These are phyloP conservation scores for Drosophila crucigera DNA, from an alignment of 2,888 invertebrate species.

Conservation along the genomic window DNA sequence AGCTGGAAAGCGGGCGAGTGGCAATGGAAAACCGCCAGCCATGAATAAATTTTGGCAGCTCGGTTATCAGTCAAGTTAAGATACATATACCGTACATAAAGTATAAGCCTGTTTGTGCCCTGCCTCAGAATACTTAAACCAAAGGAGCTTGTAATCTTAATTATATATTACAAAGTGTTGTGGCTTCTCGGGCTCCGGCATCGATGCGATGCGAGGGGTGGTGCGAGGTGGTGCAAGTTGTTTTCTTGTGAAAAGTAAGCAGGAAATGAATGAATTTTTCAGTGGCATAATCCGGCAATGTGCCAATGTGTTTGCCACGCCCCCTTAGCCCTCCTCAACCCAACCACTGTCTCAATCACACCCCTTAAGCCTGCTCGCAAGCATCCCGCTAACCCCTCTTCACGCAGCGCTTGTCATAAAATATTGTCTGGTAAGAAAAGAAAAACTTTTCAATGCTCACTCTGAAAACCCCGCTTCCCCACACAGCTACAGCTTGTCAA, in stretches of 20 bases:
- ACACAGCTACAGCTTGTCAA: constrained; percentile 12
- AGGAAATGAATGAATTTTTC: constrained; percentile 81
- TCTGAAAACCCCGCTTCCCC: not conserved
- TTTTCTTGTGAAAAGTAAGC: constrained; percentile 64
- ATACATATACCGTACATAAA: constrained; percentile 60
- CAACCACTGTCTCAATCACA: constrained; percentile 28
- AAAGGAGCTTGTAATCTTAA: constrained; percentile 78
- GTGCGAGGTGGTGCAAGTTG: constrained; percentile 13
- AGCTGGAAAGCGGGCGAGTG: constrained; percentile 51
- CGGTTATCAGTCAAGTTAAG: constrained; percentile 76
- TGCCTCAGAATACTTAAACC: constrained; percentile 60
- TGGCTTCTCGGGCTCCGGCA: constrained; percentile 26
- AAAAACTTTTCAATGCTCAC: constrained; percentile 75
- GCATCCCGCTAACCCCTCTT: not conserved
- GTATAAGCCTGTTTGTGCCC: constrained; percentile 53
- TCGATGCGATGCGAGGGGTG: not conserved
- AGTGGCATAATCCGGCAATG: constrained; percentile 78
- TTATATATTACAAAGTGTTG: constrained; percentile 80
- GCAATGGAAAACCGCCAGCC: constrained; percentile 44
- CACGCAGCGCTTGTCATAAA: constrained; percentile 72
- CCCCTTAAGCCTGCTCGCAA: not conserved
- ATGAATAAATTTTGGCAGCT: constrained; percentile 75
- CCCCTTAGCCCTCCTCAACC: not conserved
- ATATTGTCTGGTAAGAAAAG: constrained; percentile 80
- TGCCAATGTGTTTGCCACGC: constrained; percentile 75